These are phyloP conservation scores for Gallinago media DNA, from an alignment of 2,113 vertebrate species.

Conservation along the genomic window DNA sequence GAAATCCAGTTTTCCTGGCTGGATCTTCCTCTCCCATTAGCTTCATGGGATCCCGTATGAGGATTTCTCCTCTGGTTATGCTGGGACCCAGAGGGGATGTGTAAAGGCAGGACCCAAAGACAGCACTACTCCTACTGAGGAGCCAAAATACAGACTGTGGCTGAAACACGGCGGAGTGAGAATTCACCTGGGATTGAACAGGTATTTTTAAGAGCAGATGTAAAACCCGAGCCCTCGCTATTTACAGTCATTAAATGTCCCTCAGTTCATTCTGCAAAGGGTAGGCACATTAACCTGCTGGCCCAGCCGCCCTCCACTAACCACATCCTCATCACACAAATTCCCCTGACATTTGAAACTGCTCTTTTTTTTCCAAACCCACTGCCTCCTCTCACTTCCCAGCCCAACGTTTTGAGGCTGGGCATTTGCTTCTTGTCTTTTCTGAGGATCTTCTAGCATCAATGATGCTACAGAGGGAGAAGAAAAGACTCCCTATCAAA, in stretches of 20 bases:
- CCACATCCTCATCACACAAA: constrained; percentile 27
- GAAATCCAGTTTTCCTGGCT: background rate
- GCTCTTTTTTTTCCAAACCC: constrained; percentile 1
- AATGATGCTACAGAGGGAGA: background rate
- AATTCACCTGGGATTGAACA: background rate
- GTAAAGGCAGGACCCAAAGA: background rate
- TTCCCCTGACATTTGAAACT: constrained; percentile 59
- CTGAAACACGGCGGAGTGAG: background rate
- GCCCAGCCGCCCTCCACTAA: constrained; percentile 5
- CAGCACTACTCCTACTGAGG: fast-evolving
- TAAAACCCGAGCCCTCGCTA: background rate
- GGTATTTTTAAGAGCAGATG: background rate
- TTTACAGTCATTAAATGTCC: constrained; percentile 5
- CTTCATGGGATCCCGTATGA: fast-evolving
- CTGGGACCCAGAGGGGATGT: fast-evolving
- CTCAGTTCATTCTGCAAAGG: constrained; percentile 36
- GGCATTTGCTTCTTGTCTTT: background rate
- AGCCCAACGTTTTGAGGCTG: background rate
- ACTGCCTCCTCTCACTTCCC: background rate
- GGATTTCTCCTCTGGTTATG: background rate
- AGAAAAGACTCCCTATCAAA: background rate
- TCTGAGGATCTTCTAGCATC: background rate
- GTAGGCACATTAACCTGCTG: constrained; percentile 54
- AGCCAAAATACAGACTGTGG: background rate
- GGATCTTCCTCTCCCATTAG: background rate